Conservation (phyloP, 2,113 vertebrate genomes). For the Apodemus speciosus region DNA sequence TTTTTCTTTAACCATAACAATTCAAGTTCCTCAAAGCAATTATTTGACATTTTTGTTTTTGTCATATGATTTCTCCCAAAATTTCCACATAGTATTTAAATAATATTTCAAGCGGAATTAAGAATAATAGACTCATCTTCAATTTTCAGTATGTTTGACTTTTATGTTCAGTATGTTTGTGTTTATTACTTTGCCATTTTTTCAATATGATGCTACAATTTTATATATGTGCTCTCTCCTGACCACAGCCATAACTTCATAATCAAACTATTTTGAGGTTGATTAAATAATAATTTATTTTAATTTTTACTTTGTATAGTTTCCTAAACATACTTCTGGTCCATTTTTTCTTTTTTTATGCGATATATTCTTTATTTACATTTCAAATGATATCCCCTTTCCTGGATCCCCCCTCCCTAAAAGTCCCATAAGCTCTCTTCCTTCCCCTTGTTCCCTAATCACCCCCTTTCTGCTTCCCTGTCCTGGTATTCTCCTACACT, state of each 20-base stretch:
- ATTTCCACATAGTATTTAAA: constrained; percentile 29
- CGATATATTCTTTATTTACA: too few relatives aligned
- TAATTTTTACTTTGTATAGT: constrained; percentile 4
- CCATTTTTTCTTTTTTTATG: background rate
- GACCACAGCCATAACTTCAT: background rate
- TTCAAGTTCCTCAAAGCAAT: background rate
- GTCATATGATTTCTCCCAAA: constrained; percentile 15
- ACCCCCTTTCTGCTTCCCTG: too few relatives aligned
- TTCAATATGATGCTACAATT: background rate
- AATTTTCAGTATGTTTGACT: background rate
- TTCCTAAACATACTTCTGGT: background rate
- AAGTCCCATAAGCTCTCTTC: too few relatives aligned
- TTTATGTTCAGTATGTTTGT: background rate
- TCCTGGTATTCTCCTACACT: too few relatives aligned
- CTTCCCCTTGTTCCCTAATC: too few relatives aligned
- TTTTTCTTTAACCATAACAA: background rate
- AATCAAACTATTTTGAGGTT: background rate
- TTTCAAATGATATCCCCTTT: too few relatives aligned
- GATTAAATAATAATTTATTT: constrained; percentile 47
- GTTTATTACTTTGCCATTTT: constrained; percentile 25
- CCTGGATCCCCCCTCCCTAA: too few relatives aligned
- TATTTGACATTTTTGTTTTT: constrained; percentile 15
- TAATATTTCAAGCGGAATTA: constrained; percentile 19
- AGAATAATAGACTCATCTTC: background rate
- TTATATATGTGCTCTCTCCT: background rate